A percentile compares a stretch with the other conserved stretches of the same genome.
These are phyloP conservation scores for Aphidius ervi DNA, from an alignment of 1,140 invertebrate species.

Conservation along the genomic window DNA sequence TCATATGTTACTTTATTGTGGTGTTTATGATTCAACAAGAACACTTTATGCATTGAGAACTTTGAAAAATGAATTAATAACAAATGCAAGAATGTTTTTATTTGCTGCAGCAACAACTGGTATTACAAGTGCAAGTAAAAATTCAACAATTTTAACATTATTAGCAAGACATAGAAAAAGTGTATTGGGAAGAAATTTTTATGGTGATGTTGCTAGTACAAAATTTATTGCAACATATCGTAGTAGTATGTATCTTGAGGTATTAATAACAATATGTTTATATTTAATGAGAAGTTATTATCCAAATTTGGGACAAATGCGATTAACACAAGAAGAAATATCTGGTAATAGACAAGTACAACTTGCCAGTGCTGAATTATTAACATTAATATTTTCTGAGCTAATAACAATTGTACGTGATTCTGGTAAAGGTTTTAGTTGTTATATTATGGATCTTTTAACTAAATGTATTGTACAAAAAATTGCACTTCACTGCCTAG, in stretches of 20 bases:
- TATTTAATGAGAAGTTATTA: constrained; percentile 82
- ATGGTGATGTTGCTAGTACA: constrained; percentile 61
- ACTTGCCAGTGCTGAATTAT: constrained; percentile 71
- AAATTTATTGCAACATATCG: constrained; percentile 63
- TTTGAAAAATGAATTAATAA: constrained; percentile 68
- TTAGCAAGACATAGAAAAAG: constrained; percentile 77
- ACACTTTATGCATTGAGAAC: constrained; percentile 76
- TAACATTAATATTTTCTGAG: constrained; percentile 74
- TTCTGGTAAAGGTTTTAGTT: constrained; percentile 75
- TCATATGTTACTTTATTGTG: constrained; percentile 77
- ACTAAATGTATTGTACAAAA: constrained; percentile 84
- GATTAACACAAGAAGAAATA: constrained; percentile 69
- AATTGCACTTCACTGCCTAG: constrained; percentile 78
- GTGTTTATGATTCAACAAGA: constrained; percentile 74
- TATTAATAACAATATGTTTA: constrained; percentile 73
- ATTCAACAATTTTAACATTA: constrained; percentile 59
- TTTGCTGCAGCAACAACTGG: constrained; percentile 68
- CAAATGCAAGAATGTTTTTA: constrained; percentile 70
- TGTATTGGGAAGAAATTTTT: constrained; percentile 75
- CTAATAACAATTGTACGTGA: constrained; percentile 78
- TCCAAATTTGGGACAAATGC: constrained; percentile 63
- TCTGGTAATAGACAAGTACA: constrained; percentile 73
- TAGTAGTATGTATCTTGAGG: constrained; percentile 81
- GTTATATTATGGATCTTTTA: constrained; percentile 78
- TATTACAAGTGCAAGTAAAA: constrained; percentile 55